Evolutionary conservation across 1,140 invertebrate genomes (phyloP), one percentile per base, ranked within the genome.

Genomic region (Pinna nobilis): DNA sequence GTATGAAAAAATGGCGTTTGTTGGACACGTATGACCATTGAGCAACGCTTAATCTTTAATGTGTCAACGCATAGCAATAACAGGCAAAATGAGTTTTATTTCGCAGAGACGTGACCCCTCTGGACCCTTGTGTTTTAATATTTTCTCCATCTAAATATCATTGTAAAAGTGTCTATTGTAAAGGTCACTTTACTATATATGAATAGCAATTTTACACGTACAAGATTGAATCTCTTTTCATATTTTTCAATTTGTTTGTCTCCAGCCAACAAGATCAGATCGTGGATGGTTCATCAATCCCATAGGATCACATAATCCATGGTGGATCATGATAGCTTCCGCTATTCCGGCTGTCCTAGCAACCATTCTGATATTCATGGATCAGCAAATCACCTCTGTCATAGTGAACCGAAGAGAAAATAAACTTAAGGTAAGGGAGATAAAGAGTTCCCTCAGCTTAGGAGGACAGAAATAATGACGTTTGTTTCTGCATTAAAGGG

Each of bases 291-390:
- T 99, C 0, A 96, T 99, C 80, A 93, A 93, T 68, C 96, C 96
- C 0, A 96, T 98, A 81, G 92, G 92, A 75, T 71, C 67, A 2
- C 81, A 78, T 39, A 98, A 98, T 90, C 96, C 96, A 1, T 90
- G 94, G 85, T 99, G 95, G 94, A 94, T 96, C 39, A 90, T 93
- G 2, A 83, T 96, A 2, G 90, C 95, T 2, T 96, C 97, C 4
- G 82, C 94, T 39, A 87, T 98, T 37, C 98, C 98, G 1, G 98
- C 98, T 55, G 88, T 99, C 9, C 89, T 99, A 13, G 97, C 96
- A 35, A 98, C 96, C 13, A 99, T 99, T 84, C 91, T 99, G 2
- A 97, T 99, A 81, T 99, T 99, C 88, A 98, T 99, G 96, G 97
- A 99, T 91, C 98, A 99, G 88, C 97, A 99, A 90, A 99, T 99